phyloP scores from a whole-genome alignment of 1,140 invertebrate genomes.

The Drosophila pandora region DNA sequence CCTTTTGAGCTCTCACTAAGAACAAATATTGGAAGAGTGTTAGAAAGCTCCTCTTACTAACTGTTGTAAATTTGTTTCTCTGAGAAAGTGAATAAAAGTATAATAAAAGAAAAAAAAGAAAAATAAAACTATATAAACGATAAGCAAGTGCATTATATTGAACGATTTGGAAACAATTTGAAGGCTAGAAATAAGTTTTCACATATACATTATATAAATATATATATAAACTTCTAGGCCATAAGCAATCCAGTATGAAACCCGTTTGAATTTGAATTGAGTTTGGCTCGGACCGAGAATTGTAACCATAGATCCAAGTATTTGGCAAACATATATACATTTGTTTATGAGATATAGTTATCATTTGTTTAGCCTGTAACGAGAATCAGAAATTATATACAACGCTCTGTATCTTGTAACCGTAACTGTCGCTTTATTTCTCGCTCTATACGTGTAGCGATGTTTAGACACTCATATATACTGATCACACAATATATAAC shows the following conservation, averaged over 20 bases:
- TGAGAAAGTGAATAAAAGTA: slow-evolving; percentile 16
- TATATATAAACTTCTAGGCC: slow-evolving; percentile 66
- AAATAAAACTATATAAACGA: slow-evolving; percentile 53
- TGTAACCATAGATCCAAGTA: slow-evolving; percentile 32
- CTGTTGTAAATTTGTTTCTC: slow-evolving; percentile 68
- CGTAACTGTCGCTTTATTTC: slow-evolving; percentile 54
- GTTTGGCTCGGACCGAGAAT: slow-evolving; percentile 50
- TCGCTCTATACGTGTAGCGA: slow-evolving; percentile 77
- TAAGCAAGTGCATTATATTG: slow-evolving; percentile 79
- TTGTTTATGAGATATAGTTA: slow-evolving; percentile 50
- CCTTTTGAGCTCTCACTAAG: slow-evolving; percentile 7
- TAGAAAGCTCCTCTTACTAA: slow-evolving; percentile 18
- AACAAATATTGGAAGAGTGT: not conserved
- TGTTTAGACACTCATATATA: slow-evolving; percentile 63
- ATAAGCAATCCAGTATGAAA: slow-evolving; percentile 61
- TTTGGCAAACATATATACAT: slow-evolving; percentile 44
- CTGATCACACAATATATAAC: slow-evolving; percentile 52
- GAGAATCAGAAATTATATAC: slow-evolving; percentile 37
- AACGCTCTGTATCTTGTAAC: slow-evolving; percentile 46
- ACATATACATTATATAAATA: slow-evolving; percentile 52
- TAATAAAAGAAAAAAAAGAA: not conserved
- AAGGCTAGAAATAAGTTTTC: slow-evolving; percentile 70
- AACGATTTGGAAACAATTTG: slow-evolving; percentile 38
- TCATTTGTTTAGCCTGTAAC: slow-evolving; percentile 57
- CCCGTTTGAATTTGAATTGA: slow-evolving; percentile 62